Conservation (phyloP, 2,113 vertebrate genomes). For the Trachemys scripta region DNA sequence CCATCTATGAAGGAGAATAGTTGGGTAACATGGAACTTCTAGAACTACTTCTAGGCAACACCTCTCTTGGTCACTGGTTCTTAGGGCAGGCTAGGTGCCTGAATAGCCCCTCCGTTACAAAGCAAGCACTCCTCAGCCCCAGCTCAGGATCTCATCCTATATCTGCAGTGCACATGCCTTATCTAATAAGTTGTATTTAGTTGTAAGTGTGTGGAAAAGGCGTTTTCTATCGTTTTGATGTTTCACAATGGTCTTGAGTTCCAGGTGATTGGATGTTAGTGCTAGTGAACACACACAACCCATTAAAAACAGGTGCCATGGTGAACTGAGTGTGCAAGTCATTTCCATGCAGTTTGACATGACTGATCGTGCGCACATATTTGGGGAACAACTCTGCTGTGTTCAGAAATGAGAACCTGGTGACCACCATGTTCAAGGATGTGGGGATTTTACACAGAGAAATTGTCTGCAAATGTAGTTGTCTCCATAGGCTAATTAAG, state of each 20-base stretch:
- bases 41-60: background rate
- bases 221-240: background rate
- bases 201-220: background rate
- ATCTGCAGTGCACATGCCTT: background rate
- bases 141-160: background rate
- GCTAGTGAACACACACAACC: background rate
- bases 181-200: background rate
- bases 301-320: background rate
- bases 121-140: rapidly evolving
- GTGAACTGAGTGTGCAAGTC: background rate
- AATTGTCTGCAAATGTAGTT: background rate
- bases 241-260: background rate
- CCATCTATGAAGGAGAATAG: background rate
- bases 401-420: background rate
- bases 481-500: background rate
- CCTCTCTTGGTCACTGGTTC: background rate
- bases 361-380: background rate
- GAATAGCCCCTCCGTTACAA: background rate
- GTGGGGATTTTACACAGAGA: background rate
- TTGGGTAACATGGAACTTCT: background rate
- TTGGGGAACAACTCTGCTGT: background rate
- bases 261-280: background rate
- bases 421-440: background rate
- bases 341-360: background rate
- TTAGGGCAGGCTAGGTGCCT: background rate